Evolutionary conservation across 2,888 invertebrate genomes (phyloP).

Genomic region (Apotomis capreana): DNA sequence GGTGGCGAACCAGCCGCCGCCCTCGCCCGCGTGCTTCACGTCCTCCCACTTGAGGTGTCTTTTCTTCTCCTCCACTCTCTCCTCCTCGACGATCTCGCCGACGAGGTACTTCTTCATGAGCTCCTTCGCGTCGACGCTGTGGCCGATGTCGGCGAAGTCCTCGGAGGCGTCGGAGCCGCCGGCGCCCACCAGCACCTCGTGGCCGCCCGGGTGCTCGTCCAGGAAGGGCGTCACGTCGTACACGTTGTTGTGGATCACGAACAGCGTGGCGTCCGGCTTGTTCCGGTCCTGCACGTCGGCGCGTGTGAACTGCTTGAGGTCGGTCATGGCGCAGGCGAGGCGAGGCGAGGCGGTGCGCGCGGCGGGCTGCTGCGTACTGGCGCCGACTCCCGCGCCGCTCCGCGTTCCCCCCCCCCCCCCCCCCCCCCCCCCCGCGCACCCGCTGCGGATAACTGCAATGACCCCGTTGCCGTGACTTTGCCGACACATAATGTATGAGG

Average conservation of each 20-base stretch:
- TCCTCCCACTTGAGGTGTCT: constrained; percentile 45
- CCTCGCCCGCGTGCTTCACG: constrained; percentile 43
- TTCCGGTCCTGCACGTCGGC: constrained; percentile 57
- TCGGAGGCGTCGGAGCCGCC: constrained; percentile 96
- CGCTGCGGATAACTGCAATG: constrained; percentile 23
- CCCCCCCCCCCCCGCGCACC: not conserved
- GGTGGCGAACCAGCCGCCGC: not conserved
- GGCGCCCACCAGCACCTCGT: constrained; percentile 94
- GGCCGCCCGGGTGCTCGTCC: constrained; percentile 96
- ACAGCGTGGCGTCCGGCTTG: constrained; percentile 53
- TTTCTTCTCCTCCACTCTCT: constrained; percentile 48
- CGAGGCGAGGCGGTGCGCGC: constrained; percentile 39
- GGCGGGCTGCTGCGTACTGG: constrained; percentile 31
- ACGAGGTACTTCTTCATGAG: constrained; percentile 94
- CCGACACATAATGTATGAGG: not conserved
- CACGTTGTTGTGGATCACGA: constrained; percentile 72
- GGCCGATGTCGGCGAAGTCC: constrained; percentile 98
- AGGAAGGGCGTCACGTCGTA: constrained; percentile 72
- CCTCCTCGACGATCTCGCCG: constrained; percentile 88
- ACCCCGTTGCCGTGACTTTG: constrained; percentile 29
- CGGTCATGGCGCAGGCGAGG: constrained; percentile 45
- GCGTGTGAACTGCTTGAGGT: constrained; percentile 56
- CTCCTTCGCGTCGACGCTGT: constrained; percentile 97
- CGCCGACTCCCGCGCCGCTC: not conserved
- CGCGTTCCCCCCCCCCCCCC: not conserved